These are phyloP conservation scores for Hapalemur alaotrensis DNA, from an alignment of 2,797 vertebrate genomes.

Conservation along the genomic window DNA sequence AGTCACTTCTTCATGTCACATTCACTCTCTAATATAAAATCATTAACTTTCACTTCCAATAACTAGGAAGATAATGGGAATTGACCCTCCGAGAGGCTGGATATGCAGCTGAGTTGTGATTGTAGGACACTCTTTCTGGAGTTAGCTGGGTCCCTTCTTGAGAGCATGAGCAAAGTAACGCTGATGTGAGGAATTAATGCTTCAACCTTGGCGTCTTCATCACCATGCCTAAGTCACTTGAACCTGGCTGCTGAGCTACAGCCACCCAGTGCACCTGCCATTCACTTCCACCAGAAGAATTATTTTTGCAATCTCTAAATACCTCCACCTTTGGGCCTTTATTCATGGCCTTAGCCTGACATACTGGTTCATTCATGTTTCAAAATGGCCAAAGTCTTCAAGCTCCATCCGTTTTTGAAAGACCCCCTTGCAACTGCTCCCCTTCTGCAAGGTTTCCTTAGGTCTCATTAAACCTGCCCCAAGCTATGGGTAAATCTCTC, in stretches of 20 bases:
- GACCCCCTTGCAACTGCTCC: too few species aligned
- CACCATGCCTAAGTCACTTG: too few species aligned
- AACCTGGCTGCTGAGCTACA: background rate
- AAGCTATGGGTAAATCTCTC: background rate
- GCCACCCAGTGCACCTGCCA: too few species aligned
- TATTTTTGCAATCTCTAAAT: background rate
- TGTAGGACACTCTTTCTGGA: background rate
- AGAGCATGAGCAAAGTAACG: background rate
- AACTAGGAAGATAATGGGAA: background rate
- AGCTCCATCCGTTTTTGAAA: background rate
- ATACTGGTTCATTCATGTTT: background rate
- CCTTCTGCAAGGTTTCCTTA: background rate
- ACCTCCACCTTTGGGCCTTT: background rate
- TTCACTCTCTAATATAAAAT: background rate
- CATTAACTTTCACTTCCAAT: background rate
- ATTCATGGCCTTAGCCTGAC: background rate
- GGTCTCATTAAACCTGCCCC: background rate
- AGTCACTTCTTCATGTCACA: background rate
- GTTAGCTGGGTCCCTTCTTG: background rate
- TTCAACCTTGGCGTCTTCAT: background rate
- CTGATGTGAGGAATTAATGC: background rate
- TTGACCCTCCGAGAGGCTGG: background rate
- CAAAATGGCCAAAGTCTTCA: background rate
- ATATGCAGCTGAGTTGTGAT: background rate
- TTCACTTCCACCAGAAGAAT: background rate